Evolutionary conservation across 37 sponge, comb jelly and placozoan species (phyloP), one percentile per base, ranked within the genome.

Genomic region (Ianthella basta): DNA sequence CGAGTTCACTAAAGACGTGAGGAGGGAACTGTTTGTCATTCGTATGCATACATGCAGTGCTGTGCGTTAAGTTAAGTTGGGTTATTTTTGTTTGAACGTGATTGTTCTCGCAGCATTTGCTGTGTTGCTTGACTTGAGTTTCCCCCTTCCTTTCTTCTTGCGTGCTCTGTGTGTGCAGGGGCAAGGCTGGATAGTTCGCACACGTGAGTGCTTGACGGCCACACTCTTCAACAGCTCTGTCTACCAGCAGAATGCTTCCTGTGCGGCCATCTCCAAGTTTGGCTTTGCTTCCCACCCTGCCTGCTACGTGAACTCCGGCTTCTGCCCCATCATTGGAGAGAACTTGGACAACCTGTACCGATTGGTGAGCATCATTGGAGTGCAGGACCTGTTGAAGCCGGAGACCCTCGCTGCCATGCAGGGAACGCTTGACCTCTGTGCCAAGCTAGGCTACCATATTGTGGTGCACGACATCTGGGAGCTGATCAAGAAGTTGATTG

Each of bases 231-330:
- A 72, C 38, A 72, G 73, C 40, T 34, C 73, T 38, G 73, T 37
- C 40, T 72, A 34, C 39, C 38, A 12, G 23, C 32, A 72, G 38
- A 72, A 32, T 72, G 73, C 40, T 34, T 21, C 73, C 18, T 72
- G 73, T 72, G 35, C 35, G 18, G 73, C 32, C 39, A 72, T 72
- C 32, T 23, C 73, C 12, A 34, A 10, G 5, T 72, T 72, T 33
- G 73, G 73, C 14, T 72, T 72, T 72, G 73, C 73, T 30, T 72
- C 73, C 19, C 73, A 72, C 40, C 73, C 73, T 13, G 32, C 32
- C 8, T 72, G 73, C 40, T 72, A 72, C 39, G 73, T 72, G 73
- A 30, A 72, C 21, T 20, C 32, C 36, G 73, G 73, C 21, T 72
- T 72, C 40, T 72, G 73, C 36, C 38, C 73, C 10, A 40, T 40